Evolutionary conservation across 2,113 vertebrate genomes (phyloP), one percentile per base, ranked within the genome.

Genomic region (Elaphurus davidianus): DNA sequence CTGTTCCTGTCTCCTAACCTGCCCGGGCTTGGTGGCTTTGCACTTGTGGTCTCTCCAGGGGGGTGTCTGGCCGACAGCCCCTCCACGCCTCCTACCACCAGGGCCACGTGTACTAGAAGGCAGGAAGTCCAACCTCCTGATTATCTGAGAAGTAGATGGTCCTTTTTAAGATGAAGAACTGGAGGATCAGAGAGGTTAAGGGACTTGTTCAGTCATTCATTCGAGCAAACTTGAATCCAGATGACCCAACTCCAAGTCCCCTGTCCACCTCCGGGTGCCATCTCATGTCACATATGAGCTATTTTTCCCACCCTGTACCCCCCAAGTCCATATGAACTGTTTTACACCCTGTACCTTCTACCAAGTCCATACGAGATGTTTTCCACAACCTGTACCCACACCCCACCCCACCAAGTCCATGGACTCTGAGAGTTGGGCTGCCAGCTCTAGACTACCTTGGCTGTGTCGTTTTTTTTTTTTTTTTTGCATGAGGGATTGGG

Each of bases 181-280:
- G 23, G 30, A 43, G 11, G 7, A 14, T 62, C 74, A 23, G 76
- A 93, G 60, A 97, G 54, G 30, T 60, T 9, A 60, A 87, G 57
- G 15, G 36, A 88, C 11, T 54, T 57, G 54, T 16, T 88, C 12
- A 47, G 19, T 62, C 23, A 52, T 89, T 57, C 88, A 50, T 47
- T 94, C 40, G 43, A 50, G 62, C 50, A 12, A n/a, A 76, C 88
- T 43, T 67, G 47, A 96, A 84, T 40, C n/a, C n/a, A 55, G 87
- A 64, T 0, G 11, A 28, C 12, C 50, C 55, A 55, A 1, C 76
- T 88, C n/a, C 43, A n/a, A 57, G 33, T 30, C 50, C 17, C 14
- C 15, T 11, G 3, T 21, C 60, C 3, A 8, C 16, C 12, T 33
- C 43, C 14, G 55, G 28, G 27, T 79, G 27, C 64, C 19, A 19